These are phyloP conservation scores for Albula goreensis DNA, from an alignment of 2,113 vertebrate species.

Conservation along the genomic window DNA sequence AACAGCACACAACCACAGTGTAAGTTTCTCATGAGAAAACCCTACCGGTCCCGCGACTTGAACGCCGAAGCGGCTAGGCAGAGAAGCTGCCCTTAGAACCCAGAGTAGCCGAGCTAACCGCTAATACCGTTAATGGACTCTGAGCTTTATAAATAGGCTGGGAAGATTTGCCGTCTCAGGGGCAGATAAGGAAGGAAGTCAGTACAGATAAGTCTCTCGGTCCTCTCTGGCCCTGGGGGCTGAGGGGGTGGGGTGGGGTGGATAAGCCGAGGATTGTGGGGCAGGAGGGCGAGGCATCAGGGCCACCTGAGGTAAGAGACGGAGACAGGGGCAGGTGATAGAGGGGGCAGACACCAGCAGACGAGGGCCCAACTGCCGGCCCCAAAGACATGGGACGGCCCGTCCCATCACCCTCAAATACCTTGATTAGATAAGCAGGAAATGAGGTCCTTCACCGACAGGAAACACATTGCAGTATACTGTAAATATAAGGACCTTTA, in stretches of 20 bases:
- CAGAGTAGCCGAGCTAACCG: too few relatives aligned
- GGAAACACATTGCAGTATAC: too few relatives aligned
- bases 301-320: not conserved
- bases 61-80: too few relatives aligned
- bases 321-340: not conserved
- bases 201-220: not conserved
- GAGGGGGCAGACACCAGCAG: not conserved
- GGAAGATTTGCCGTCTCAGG: not conserved
- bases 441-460: not conserved
- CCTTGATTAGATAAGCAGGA: conserved; percentile 1
- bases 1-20: too few relatives aligned
- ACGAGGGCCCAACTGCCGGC: not conserved
- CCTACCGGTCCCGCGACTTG: too few relatives aligned
- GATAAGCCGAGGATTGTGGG: not conserved
- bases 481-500: too few relatives aligned
- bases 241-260: not conserved
- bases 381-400: not conserved
- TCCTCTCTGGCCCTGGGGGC: not conserved
- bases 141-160: not conserved
- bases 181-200: not conserved
- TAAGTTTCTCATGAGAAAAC: too few relatives aligned
- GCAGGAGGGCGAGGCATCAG: not conserved
- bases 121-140: not conserved
- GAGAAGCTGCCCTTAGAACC: too few relatives aligned
- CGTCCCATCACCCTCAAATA: not conserved